phyloP scores from a whole-genome alignment of 2,888 invertebrate genomes.

The Dryococelus australis region DNA sequence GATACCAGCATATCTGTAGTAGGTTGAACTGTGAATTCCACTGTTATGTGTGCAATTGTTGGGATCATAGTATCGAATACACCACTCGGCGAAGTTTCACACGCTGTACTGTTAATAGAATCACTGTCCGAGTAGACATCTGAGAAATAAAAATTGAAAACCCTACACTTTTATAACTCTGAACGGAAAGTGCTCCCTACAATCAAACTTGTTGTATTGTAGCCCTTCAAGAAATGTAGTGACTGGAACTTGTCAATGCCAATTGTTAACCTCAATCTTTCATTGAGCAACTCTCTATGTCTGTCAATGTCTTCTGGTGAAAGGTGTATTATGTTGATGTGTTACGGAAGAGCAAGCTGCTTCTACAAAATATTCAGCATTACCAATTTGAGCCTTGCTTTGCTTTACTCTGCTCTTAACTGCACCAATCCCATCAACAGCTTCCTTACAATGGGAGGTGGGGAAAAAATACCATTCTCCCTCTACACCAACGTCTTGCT shows the following conservation, averaged over 20 bases:
- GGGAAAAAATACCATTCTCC: too few relatives aligned
- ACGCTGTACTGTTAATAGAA: neutral
- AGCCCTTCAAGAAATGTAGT: conserved; percentile 11
- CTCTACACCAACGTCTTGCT: too few relatives aligned
- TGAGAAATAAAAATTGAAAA: neutral
- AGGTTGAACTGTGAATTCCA: neutral
- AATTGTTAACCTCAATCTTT: neutral
- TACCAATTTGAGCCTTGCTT: neutral
- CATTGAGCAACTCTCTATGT: neutral
- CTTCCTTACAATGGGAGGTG: too few relatives aligned
- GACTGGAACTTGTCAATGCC: neutral
- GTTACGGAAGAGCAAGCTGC: neutral
- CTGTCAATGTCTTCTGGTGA: neutral
- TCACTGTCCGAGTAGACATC: conserved; percentile 4
- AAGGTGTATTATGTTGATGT: conserved; percentile 22
- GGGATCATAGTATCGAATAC: neutral
- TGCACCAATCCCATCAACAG: too few relatives aligned
- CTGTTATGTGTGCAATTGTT: conserved; percentile 8
- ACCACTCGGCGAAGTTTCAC: neutral
- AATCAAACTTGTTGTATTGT: neutral
- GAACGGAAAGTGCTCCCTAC: neutral
- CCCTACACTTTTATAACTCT: neutral
- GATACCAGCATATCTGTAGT: conserved; percentile 21
- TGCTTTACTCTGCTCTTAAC: neutral
- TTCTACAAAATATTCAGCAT: neutral